These are phyloP conservation scores for Colletes gigas DNA, from an alignment of 1,140 invertebrate species.

Conservation along the genomic window DNA sequence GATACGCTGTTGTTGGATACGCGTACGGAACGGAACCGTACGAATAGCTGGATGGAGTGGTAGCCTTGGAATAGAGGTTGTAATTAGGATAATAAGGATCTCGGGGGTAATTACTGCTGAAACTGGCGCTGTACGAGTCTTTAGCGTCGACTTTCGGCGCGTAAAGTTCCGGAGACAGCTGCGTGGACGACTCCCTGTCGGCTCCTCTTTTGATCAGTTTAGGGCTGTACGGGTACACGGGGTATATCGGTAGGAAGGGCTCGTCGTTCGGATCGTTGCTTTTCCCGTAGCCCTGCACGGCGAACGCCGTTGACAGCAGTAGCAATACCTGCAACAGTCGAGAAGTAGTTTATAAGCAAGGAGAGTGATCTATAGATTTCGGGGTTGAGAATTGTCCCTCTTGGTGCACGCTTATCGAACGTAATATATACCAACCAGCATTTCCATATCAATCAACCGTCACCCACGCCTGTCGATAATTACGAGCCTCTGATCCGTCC, in stretches of 20 bases:
- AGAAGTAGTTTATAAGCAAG: background rate
- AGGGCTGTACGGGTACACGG: constrained; percentile 75
- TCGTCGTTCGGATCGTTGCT: constrained; percentile 72
- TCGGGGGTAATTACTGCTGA: constrained; percentile 57
- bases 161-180: constrained; percentile 71
- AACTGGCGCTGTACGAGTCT: constrained; percentile 71
- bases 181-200: constrained; percentile 64
- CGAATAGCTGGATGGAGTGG: background rate
- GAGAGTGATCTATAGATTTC: no score
- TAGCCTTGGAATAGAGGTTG: constrained; percentile 62
- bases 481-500: background rate
- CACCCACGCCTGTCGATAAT: constrained; percentile 18
- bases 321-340: constrained; percentile 67
- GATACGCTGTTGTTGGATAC: constrained; percentile 52
- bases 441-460: constrained; percentile 66
- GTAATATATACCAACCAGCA: constrained; percentile 68
- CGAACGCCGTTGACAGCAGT: constrained; percentile 66
- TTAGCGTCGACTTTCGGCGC: constrained; percentile 70
- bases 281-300: constrained; percentile 62
- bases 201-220: constrained; percentile 76
- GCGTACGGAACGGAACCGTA: constrained; percentile 6
- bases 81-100: constrained; percentile 69
- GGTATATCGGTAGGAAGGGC: constrained; percentile 78
- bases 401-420: background rate
- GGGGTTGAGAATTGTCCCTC: background rate